Evolutionary conservation across 2,113 vertebrate genomes (phyloP).

Genomic region (Ahaetulla prasina): DNA sequence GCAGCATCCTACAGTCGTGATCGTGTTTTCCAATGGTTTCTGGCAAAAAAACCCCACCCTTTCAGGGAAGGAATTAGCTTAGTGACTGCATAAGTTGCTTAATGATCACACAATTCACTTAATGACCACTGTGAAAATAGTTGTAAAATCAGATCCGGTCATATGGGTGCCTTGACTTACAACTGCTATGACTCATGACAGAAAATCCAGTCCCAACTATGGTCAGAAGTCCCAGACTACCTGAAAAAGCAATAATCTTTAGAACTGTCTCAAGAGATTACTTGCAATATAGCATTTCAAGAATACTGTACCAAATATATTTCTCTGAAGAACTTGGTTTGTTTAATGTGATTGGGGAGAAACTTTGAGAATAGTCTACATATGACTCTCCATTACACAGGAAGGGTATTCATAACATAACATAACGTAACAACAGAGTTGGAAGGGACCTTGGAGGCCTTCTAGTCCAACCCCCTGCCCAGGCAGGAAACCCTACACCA

Average conservation of each 20-base stretch:
- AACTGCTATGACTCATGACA: background rate
- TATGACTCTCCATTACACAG: background rate
- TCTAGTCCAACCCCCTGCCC: too few species aligned
- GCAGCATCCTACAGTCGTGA: background rate
- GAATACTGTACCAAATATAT: background rate
- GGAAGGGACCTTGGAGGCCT: too few species aligned
- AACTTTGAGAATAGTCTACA: background rate
- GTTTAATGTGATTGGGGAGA: background rate
- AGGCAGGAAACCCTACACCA: too few species aligned
- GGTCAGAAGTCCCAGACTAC: background rate
- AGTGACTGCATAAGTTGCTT: background rate
- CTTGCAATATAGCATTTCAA: background rate
- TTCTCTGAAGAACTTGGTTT: background rate
- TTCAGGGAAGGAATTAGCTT: background rate
- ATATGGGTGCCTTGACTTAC: background rate
- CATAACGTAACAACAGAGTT: too few species aligned
- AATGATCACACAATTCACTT: background rate
- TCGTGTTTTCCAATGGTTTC: background rate
- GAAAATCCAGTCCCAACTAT: background rate
- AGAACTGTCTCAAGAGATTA: background rate
- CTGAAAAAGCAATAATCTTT: background rate
- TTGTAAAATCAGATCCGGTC: background rate
- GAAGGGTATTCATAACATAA: background rate
- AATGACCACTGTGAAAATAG: background rate
- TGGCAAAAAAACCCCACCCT: background rate